A percentile compares a stretch with the other conserved stretches of the same genome.
phyloP scores from a whole-genome alignment of 2,797 vertebrate species.

The Gadopsis marmoratus region DNA sequence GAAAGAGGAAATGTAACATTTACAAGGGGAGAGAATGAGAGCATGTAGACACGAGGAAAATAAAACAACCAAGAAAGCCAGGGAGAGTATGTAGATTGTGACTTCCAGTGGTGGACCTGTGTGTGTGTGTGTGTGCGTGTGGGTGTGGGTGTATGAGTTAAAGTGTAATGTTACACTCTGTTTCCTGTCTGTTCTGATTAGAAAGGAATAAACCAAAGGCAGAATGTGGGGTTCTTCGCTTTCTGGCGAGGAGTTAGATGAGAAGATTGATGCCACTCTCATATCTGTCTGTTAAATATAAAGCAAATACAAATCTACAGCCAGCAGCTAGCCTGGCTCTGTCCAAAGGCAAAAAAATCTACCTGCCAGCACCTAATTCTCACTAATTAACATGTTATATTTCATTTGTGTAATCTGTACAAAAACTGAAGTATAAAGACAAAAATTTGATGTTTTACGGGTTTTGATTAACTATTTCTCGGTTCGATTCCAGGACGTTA shows the following conservation, averaged over 20 bases:
- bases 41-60: slow-evolving; percentile 53
- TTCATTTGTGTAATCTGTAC: not conserved
- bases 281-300: not conserved
- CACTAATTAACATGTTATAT: too few species aligned
- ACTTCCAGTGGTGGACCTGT: slow-evolving; percentile 46
- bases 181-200: slow-evolving; percentile 56
- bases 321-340: not conserved
- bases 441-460: too few species aligned
- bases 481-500: not conserved
- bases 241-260: not conserved
- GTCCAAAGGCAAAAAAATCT: too few species aligned
- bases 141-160: slow-evolving; percentile 20
- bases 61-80: slow-evolving; percentile 56
- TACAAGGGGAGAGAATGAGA: slow-evolving; percentile 42
- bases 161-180: slow-evolving; percentile 54
- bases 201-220: slow-evolving; percentile 43
- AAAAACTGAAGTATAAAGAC: not conserved
- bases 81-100: slow-evolving; percentile 44
- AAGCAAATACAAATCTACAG: not conserved
- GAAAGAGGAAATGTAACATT: slow-evolving; percentile 62
- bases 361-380: too few species aligned
- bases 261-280: not conserved
- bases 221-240: not conserved
- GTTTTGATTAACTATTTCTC: too few species aligned
- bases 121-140: slow-evolving; percentile 28